phyloP scores from a whole-genome alignment of 2,888 invertebrate species.

The Synergus gifuensis region DNA sequence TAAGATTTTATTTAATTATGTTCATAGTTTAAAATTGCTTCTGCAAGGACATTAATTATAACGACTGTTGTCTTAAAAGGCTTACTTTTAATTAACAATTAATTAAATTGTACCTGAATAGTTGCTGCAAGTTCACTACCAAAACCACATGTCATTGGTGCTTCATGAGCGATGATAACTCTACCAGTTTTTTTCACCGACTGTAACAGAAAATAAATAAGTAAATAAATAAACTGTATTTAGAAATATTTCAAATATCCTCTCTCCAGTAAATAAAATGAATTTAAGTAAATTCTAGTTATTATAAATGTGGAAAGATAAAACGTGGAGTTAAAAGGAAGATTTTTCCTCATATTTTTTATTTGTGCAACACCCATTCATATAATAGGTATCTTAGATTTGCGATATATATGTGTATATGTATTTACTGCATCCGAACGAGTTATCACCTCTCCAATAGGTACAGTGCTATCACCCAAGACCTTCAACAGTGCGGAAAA shows the following conservation, averaged over 20 bases:
- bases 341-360: neutral
- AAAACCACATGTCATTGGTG: constrained; percentile 96
- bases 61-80: neutral
- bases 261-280: neutral
- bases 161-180: constrained; percentile 95
- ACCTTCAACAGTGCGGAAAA: constrained; percentile 1
- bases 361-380: neutral
- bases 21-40: neutral
- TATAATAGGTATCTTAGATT: neutral
- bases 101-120: constrained; percentile 85
- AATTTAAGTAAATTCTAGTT: neutral
- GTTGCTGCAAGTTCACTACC: constrained; percentile 97
- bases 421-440: neutral
- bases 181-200: constrained; percentile 97
- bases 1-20: neutral
- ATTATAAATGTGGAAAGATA: neutral
- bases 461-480: neutral
- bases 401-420: no score
- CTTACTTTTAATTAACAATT: neutral
- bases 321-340: neutral
- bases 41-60: neutral
- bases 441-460: constrained; percentile 10
- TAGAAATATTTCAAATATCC: neutral
- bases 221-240: neutral
- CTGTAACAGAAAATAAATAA: constrained; percentile 80